Base-by-base conservation (phyloP, 2,888 invertebrate species). In the Hyposoter dolosus region DNA sequence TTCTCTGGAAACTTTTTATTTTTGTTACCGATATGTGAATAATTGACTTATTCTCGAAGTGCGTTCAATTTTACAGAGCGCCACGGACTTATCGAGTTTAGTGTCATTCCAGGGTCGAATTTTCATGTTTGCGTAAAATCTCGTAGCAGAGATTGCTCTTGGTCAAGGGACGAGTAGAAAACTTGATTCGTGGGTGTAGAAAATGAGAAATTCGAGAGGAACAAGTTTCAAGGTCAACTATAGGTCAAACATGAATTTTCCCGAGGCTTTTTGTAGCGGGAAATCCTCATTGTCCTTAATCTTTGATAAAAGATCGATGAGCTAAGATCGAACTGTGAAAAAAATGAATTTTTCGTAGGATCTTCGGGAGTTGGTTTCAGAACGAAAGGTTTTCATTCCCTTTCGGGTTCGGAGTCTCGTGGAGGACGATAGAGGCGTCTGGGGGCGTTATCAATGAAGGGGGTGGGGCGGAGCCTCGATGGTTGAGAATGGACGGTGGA, bases 381-480 rank as follows among this genome's bases (percentile, higher is more conserved):
- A 15, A 32, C 9, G 56, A 60, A 63, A 76, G 43, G 45, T 60
- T 84, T 71, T 74, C 28, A 60, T 60, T 76, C 65, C 60, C 53
- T 28, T 69, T 53, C 71, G 80, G 28, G 28, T 19, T 15, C 60
- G 32, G 56, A 56, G 78, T 56, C 43, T 53, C 65, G 72, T 71
- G 75, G 65, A 53, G n/a, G 75, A 65, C 82, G 85, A 79, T 85
- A 80, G 28, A 60, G 78, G 77, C 76, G 82, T 77, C 88, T 84
- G 87, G 88, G 90, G 91, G 91, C 92, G 92, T 91, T 88, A 88
- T 89, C 88, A 84, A 69, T 72, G 75, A 60, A 40, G 56, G 74
- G 78, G 65, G 53, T 81, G 82, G 78, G 87, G 86, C 88, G 87
- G 85, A 75, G 87, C 77, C 65, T 84, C 32, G 32, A 78, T 56